A percentile compares a stretch with the other conserved stretches of the same genome.
These are phyloP conservation scores for Hydractinia echinata DNA, from an alignment of 30 jellyfish, hydroid and myxozoan species.

Conservation along the genomic window DNA sequence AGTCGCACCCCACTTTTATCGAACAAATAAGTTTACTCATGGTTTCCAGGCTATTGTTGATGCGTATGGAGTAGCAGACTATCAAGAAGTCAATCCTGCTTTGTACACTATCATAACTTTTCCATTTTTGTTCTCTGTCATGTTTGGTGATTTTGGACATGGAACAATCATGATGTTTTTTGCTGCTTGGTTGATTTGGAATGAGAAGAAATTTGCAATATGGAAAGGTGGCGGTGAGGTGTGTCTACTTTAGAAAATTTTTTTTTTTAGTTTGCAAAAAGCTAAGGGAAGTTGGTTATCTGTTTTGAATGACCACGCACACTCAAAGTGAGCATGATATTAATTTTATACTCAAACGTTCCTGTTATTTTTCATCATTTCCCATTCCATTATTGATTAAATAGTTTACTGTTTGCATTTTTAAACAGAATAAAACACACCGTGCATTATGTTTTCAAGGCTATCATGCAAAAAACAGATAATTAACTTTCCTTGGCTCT, in stretches of 20 bases:
- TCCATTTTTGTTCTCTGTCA: slow-evolving; percentile 98
- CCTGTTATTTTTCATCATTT: no score
- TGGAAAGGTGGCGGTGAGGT: slow-evolving; percentile 99
- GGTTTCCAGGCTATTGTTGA: slow-evolving; percentile 99
- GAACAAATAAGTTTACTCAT: slow-evolving; percentile 91
- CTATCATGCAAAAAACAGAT: no score
- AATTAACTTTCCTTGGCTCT: no score
- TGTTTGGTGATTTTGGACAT: slow-evolving; percentile 99
- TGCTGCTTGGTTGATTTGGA: slow-evolving; percentile 75
- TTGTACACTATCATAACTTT: slow-evolving; percentile 86
- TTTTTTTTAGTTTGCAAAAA: no score
- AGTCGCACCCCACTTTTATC: slow-evolving; percentile 96
- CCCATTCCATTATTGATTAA: no score
- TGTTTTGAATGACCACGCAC: no score
- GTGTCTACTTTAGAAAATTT: not conserved
- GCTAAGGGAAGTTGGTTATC: no score
- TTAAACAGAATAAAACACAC: no score
- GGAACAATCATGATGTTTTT: slow-evolving; percentile 78
- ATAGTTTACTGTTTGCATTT: no score
- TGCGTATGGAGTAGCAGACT: slow-evolving; percentile 99
- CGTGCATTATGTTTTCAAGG: no score
- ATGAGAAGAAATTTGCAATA: slow-evolving; percentile 75
- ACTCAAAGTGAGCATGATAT: no score
- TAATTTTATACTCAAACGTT: no score
- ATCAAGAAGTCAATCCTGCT: slow-evolving; percentile 99